phyloP scores from a whole-genome alignment of 2,888 invertebrate species.

The Linnaemya vulpina region DNA sequence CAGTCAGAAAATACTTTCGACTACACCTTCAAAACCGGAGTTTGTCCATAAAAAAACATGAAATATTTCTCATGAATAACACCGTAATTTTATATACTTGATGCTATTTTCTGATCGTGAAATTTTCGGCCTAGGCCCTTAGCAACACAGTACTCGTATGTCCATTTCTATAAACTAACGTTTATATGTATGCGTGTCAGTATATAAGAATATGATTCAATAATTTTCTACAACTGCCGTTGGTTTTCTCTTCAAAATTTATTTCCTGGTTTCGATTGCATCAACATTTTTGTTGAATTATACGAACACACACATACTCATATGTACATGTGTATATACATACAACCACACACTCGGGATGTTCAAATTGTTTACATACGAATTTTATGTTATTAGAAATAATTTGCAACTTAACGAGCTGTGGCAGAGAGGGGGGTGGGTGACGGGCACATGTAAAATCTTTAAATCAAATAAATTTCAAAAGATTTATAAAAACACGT shows the following conservation, averaged over 20 bases:
- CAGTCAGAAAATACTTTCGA: no score
- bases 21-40: no score
- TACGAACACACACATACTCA: background rate
- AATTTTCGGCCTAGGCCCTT: no score
- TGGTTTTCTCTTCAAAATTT: slow-evolving; percentile 14
- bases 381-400: slow-evolving; percentile 5
- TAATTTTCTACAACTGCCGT: background rate
- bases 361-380: background rate
- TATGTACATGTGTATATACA: no score
- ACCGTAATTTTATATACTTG: no score
- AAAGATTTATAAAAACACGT: background rate
- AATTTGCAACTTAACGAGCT: background rate
- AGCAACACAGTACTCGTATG: background rate
- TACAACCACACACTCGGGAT: no score
- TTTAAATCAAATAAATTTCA: slow-evolving; percentile 17
- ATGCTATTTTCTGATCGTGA: no score
- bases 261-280: slow-evolving; percentile 70
- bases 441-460: background rate
- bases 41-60: no score
- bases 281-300: slow-evolving; percentile 50
- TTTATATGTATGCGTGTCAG: background rate
- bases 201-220: background rate
- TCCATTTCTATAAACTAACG: no score
- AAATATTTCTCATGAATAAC: no score
- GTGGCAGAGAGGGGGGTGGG: background rate